Evolutionary conservation across 2,888 invertebrate genomes (phyloP).

Genomic region (Oscheius sp.): DNA sequence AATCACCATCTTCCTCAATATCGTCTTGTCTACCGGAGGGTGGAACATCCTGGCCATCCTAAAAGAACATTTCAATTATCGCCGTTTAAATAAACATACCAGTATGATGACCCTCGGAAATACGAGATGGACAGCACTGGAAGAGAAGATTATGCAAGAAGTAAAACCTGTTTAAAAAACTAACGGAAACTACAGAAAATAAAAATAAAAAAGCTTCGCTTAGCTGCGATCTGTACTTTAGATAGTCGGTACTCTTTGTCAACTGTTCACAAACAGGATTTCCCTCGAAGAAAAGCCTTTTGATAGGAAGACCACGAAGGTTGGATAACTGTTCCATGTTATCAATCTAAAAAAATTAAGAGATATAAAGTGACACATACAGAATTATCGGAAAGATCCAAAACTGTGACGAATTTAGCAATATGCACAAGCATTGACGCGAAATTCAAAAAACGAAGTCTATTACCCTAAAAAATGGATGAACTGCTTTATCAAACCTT

Average conservation of each 20-base stretch:
- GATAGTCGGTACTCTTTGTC: constrained; percentile 39
- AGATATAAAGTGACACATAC: constrained; percentile 32
- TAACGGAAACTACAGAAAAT: constrained; percentile 14
- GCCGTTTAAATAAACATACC: constrained; percentile 45
- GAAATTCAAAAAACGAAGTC: constrained; percentile 57
- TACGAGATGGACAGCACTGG: constrained; percentile 59
- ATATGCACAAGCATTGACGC: constrained; percentile 52
- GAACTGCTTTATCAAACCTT: constrained; percentile 38
- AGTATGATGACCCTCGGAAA: constrained; percentile 59
- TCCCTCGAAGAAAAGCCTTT: constrained; percentile 63
- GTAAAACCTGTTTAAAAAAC: neutral
- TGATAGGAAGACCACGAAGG: constrained; percentile 56
- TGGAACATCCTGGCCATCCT: constrained; percentile 43
- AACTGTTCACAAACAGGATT: constrained; percentile 58
- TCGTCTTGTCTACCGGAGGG: constrained; percentile 14
- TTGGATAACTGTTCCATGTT: constrained; percentile 56
- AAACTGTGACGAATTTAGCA: constrained; percentile 58
- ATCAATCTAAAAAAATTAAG: constrained; percentile 48
- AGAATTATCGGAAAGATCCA: constrained; percentile 65
- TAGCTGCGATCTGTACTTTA: constrained; percentile 37
- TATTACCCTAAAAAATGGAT: constrained; percentile 53
- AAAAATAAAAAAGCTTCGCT: constrained; percentile 4
- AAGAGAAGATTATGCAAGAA: constrained; percentile 23
- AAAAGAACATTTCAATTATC: constrained; percentile 3
- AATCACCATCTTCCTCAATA: constrained; percentile 25